These are phyloP conservation scores for Formicarius rufipectus DNA, from an alignment of 2,113 vertebrate species.

Conservation along the genomic window DNA sequence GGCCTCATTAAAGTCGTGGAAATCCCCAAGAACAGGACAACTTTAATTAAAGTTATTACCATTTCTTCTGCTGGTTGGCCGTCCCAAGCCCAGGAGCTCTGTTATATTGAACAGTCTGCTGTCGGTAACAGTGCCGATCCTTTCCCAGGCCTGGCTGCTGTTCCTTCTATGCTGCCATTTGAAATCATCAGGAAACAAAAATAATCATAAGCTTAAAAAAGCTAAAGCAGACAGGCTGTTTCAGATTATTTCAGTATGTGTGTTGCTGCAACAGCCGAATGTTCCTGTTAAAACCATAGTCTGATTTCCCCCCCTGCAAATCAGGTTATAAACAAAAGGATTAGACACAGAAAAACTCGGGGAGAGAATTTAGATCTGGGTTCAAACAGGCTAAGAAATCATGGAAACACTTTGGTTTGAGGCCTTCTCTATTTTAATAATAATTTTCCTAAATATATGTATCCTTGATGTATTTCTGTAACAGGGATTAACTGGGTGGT, in stretches of 20 bases:
- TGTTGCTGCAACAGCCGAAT: neutral
- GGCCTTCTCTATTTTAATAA: neutral
- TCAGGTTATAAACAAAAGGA: slow-evolving; percentile 44
- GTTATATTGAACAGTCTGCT: neutral
- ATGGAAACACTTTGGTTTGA: neutral
- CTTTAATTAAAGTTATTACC: neutral
- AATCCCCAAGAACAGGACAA: neutral
- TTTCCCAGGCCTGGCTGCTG: slow-evolving; percentile 12
- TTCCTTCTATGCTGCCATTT: neutral
- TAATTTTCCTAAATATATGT: neutral
- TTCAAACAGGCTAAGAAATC: neutral
- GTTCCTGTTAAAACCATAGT: slow-evolving; percentile 37
- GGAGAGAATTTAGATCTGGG: neutral
- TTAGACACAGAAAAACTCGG: neutral
- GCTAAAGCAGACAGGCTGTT: slow-evolving; percentile 47
- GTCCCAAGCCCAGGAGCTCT: neutral
- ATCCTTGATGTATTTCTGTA: neutral
- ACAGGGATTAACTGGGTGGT: neutral
- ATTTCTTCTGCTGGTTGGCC: neutral
- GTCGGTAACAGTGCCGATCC: neutral
- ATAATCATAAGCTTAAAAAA: slow-evolving; percentile 52
- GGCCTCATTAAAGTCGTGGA: neutral
- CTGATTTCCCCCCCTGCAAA: slow-evolving; percentile 13
- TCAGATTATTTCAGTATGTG: slow-evolving; percentile 51
- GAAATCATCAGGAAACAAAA: slow-evolving; percentile 21